Percentiles rank a stretch among this genome's conserved stretches.
phyloP scores from a whole-genome alignment of 2,797 vertebrate species.

The Lacerta agilis region DNA sequence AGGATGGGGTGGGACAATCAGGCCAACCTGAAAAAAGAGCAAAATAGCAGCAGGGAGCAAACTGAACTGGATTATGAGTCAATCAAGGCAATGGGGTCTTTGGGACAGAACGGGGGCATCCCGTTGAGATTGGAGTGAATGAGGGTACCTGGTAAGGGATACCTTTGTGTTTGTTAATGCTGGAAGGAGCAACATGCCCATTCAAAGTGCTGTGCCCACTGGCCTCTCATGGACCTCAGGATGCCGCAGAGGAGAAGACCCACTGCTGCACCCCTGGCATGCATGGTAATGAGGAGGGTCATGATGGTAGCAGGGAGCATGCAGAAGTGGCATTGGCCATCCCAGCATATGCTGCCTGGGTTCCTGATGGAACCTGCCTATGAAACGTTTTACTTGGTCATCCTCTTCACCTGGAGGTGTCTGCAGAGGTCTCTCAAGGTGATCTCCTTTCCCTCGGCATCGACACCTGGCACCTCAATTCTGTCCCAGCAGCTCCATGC shows the following conservation, averaged over 20 bases:
- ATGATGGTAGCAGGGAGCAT: neutral
- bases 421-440: conserved; percentile 85
- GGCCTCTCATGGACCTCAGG: neutral
- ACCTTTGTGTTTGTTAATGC: neutral
- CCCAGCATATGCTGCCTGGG: neutral
- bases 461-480: conserved; percentile 79
- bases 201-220: neutral
- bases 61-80: neutral
- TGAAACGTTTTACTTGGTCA: neutral
- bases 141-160: neutral
- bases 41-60: neutral
- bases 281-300: neutral
- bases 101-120: neutral
- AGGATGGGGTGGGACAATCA: neutral
- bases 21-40: neutral
- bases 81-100: neutral
- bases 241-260: neutral
- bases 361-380: neutral
- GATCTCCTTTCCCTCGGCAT: conserved; percentile 79
- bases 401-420: conserved; percentile 83
- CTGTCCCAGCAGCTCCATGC: conserved; percentile 85
- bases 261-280: neutral
- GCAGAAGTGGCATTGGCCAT: neutral
- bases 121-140: neutral
- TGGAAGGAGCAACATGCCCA: neutral